These are phyloP conservation scores for Opisthocomus hoazin DNA, from an alignment of 2,113 vertebrate genomes.

Conservation along the genomic window DNA sequence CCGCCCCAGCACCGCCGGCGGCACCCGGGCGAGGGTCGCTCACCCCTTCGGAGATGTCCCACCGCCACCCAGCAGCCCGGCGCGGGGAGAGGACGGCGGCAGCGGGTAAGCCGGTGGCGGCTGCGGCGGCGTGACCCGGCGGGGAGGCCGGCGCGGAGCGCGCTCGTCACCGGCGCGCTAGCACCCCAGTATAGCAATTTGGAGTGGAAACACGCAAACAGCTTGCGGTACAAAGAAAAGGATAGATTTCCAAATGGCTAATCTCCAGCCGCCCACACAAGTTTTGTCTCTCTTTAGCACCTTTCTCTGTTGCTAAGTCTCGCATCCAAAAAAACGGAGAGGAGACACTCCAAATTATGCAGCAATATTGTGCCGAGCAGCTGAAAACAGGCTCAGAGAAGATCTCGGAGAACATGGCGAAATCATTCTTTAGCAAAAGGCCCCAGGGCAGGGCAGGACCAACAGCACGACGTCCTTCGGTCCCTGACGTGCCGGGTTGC, in stretches of 20 bases:
- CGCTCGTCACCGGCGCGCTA: no score
- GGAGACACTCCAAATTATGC: slow-evolving; percentile 46
- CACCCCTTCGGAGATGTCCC: not conserved
- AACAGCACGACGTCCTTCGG: rapidly evolving
- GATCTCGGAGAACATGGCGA: not conserved
- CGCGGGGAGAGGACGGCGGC: no score
- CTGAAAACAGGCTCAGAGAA: not conserved
- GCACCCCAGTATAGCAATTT: not conserved
- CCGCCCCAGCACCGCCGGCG: not conserved
- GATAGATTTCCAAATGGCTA: slow-evolving; percentile 64
- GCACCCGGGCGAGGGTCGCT: not conserved
- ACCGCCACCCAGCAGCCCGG: rapidly evolving
- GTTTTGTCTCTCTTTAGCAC: slow-evolving; percentile 71
- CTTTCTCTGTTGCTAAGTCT: slow-evolving; percentile 69
- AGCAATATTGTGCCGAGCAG: not conserved
- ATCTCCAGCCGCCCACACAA: slow-evolving; percentile 66
- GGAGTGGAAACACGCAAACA: slow-evolving; percentile 18
- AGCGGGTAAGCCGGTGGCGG: rapidly evolving
- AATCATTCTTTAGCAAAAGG: not conserved
- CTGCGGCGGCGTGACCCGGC: rapidly evolving
- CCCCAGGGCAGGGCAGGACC: not conserved
- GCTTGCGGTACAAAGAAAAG: slow-evolving; percentile 55
- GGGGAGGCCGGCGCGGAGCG: rapidly evolving
- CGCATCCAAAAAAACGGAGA: slow-evolving; percentile 53
- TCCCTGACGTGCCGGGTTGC: rapidly evolving